These are phyloP conservation scores for Lochmaea capreae DNA, from an alignment of 2,888 invertebrate species.

Conservation along the genomic window DNA sequence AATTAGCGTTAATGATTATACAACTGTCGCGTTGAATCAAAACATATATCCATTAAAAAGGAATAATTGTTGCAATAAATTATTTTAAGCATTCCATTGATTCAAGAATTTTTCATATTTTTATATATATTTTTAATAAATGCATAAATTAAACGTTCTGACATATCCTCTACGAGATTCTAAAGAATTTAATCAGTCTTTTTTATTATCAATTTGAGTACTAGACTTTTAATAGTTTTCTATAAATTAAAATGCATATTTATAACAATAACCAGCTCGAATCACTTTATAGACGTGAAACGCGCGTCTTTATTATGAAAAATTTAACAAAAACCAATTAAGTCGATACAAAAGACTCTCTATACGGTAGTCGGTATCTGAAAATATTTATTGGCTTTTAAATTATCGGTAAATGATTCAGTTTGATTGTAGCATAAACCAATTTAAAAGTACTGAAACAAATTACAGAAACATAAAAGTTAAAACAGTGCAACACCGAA, in stretches of 20 bases:
- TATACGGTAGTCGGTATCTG: constrained; percentile 1
- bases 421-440: constrained; percentile 47
- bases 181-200: too few relatives aligned
- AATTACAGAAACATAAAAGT: constrained; percentile 49
- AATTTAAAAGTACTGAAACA: constrained; percentile 52
- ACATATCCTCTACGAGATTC: too few relatives aligned
- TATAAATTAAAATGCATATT: too few relatives aligned
- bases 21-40: background rate
- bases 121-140: too few relatives aligned
- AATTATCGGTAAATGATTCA: constrained; percentile 49
- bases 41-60: background rate
- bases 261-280: too few relatives aligned
- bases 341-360: background rate
- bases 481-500: constrained; percentile 36
- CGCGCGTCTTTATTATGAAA: background rate
- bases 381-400: constrained; percentile 30
- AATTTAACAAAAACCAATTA: background rate
- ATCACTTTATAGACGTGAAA: too few relatives aligned
- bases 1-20: background rate
- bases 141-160: too few relatives aligned
- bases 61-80: background rate
- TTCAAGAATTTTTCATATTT: too few relatives aligned
- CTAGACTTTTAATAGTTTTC: too few relatives aligned
- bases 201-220: too few relatives aligned
- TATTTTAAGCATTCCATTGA: background rate